Evolutionary conservation across 2,113 vertebrate genomes (phyloP), one percentile per base, ranked within the genome.

Genomic region (Ranitomeya imitator): DNA sequence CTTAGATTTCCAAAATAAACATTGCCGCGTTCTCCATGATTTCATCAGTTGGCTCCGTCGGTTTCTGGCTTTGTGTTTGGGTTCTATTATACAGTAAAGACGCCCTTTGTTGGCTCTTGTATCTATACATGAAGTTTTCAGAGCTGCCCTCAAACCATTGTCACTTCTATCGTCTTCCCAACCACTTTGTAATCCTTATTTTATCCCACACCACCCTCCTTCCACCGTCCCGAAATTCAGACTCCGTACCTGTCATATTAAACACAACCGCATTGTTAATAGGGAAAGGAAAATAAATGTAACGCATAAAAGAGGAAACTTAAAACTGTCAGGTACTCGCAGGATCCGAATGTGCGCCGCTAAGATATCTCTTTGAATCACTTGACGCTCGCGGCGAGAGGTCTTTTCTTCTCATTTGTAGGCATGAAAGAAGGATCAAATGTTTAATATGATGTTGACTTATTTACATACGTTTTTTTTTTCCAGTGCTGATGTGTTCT

Each of bases 361-460:
- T 59, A 81, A 79, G 71, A 88, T 59, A 26, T 19, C 60, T 78
- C 87, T 78, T 85, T 85, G 87, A 63, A 85, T 79, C 60, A 21
- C 57, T 26, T 83, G 87, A 83, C 59, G 45, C 51, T 55, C 16
- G 19, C 37, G 31, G 59, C 52, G 63, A 69, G 59, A 31, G 60
- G 80, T 31, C 12, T 57, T 59, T 63, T 88, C 91, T 92, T 91
- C 91, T 91, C 71, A 91, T 94, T 94, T 94, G 91, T 93, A 92
- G 93, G 92, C 92, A 93, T 90, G 91, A 91, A 93, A 90, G 90
- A 79, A 85, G 91, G 91, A 92, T 94, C 91, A 93, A 91, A 94
- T 93, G 94, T 95, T 93, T 94, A 76, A 59, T 59, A 94, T 90
- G 88, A 89, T 89, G 86, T 80, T 77, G 67, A 88, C 85, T 80